These are phyloP conservation scores for Apodemus speciosus DNA, from an alignment of 2,113 vertebrate species.

Conservation along the genomic window DNA sequence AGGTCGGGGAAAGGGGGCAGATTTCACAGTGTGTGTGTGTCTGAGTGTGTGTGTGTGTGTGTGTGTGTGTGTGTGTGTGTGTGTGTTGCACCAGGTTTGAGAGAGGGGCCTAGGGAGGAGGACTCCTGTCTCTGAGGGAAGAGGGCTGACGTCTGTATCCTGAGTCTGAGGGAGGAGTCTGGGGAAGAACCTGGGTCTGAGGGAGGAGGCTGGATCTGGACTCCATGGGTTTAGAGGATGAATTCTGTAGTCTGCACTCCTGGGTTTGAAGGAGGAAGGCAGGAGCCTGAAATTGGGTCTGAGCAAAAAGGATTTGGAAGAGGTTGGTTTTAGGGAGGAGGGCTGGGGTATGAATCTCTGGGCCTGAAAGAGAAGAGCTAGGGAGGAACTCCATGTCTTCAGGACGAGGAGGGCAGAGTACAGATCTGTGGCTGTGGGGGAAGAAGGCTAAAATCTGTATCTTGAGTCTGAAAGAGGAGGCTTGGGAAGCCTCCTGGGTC, in stretches of 20 bases:
- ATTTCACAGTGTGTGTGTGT: neutral
- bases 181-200: neutral
- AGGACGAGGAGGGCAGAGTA: neutral
- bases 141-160: neutral
- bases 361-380: neutral
- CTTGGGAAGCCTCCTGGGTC: neutral
- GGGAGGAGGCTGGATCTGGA: neutral
- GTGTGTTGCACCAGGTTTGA: neutral
- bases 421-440: neutral
- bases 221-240: neutral
- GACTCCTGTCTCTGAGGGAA: neutral
- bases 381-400: neutral
- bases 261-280: neutral
- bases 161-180: neutral
- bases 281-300: neutral
- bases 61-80: too few relatives aligned
- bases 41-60: neutral
- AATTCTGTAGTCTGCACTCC: neutral
- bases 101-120: neutral
- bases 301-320: too few relatives aligned
- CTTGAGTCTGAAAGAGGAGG: neutral
- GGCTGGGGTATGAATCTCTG: neutral
- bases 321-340: neutral
- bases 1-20: constrained; percentile 59
- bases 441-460: neutral